Conservation (phyloP, 2,888 invertebrate species). For the Platerodrilus igneus region DNA sequence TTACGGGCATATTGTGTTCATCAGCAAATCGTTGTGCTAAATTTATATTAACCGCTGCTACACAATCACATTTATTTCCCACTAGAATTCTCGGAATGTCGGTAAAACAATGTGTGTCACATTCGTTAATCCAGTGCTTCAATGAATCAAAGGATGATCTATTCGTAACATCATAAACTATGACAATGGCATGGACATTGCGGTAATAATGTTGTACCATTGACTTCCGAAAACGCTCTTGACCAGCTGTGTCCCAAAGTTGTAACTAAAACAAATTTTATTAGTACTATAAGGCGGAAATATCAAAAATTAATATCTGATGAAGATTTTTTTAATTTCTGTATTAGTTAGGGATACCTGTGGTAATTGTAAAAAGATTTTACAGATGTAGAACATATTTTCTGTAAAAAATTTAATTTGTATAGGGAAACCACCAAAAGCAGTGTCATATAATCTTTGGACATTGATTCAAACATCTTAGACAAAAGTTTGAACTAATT, state of each 20-base stretch:
- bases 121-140: slow-evolving; percentile 72
- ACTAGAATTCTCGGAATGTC: slow-evolving; percentile 68
- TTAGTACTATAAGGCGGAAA: background rate
- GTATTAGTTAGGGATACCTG: no score
- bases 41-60: slow-evolving; percentile 61
- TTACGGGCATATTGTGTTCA: slow-evolving; percentile 66
- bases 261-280: slow-evolving; percentile 53
- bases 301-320: no score
- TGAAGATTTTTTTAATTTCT: no score
- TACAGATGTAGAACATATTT: no score
- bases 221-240: slow-evolving; percentile 73
- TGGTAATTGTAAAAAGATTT: no score
- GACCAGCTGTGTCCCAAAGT: slow-evolving; percentile 76
- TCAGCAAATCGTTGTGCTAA: slow-evolving; percentile 71
- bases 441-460: no score
- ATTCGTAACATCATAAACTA: slow-evolving; percentile 76
- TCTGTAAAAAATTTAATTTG: no score
- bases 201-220: slow-evolving; percentile 82
- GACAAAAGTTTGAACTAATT: no score
- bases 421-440: no score
- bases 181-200: slow-evolving; percentile 79
- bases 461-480: no score
- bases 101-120: slow-evolving; percentile 61
- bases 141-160: slow-evolving; percentile 58
- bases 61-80: slow-evolving; percentile 76